Conservation (phyloP, 2,888 invertebrate species). For the Empis stercorea region DNA sequence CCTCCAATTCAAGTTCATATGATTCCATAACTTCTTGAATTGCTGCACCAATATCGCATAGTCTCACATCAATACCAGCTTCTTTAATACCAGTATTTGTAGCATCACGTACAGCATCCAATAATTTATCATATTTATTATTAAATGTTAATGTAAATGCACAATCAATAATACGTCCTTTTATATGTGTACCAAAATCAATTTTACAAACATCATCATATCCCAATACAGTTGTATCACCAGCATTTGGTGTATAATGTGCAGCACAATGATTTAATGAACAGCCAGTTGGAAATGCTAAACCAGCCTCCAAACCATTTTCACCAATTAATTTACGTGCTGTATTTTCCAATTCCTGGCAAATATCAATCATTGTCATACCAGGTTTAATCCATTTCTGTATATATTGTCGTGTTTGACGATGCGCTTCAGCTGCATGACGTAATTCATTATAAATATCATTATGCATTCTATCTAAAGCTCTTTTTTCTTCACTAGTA, state of each 20-base stretch:
- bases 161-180: slow-evolving; percentile 96
- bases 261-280: slow-evolving; percentile 99
- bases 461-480: slow-evolving; percentile 78
- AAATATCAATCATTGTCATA: slow-evolving; percentile 98
- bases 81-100: slow-evolving; percentile 96
- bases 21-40: slow-evolving; percentile 99
- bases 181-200: slow-evolving; percentile 96
- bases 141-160: slow-evolving; percentile 97
- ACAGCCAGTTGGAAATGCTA: slow-evolving; percentile 95
- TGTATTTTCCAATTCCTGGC: slow-evolving; percentile 87
- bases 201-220: slow-evolving; percentile 98
- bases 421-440: slow-evolving; percentile 93
- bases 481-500: slow-evolving; percentile 74
- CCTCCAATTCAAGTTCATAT: slow-evolving; percentile 94
- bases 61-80: slow-evolving; percentile 90
- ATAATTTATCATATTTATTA: slow-evolving; percentile 84
- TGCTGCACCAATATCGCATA: slow-evolving; percentile 92
- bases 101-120: slow-evolving; percentile 93
- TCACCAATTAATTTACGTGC: slow-evolving; percentile 87
- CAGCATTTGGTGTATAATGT: slow-evolving; percentile 98
- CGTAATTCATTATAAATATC: slow-evolving; percentile 92
- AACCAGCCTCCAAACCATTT: slow-evolving; percentile 85
- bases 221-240: slow-evolving; percentile 85
- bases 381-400: slow-evolving; percentile 93
- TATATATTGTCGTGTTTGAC: slow-evolving; percentile 65